A percentile compares a stretch with the other conserved stretches of the same genome.
Evolutionary conservation across 2,888 invertebrate genomes (phyloP).

Genomic region (Drosophila pegasa): DNA sequence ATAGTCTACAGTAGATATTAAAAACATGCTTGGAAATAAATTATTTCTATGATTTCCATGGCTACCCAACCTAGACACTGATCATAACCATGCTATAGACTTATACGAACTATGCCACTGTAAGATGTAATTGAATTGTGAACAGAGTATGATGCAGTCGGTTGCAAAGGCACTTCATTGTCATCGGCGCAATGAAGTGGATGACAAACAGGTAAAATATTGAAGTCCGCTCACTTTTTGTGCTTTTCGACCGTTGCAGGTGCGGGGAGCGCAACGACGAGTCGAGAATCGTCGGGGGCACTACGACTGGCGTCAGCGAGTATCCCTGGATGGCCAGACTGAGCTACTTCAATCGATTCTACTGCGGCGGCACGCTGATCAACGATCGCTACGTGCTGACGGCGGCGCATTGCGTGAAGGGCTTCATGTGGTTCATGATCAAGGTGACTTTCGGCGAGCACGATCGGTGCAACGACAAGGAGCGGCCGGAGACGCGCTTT

Average conservation of each 20-base stretch:
- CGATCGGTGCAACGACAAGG: constrained; percentile 91
- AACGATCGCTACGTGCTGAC: constrained; percentile 95
- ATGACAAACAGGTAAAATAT: constrained; percentile 26
- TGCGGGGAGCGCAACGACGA: constrained; percentile 94
- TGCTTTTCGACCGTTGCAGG: constrained; percentile 72
- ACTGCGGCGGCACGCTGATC: constrained; percentile 95
- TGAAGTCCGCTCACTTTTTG: constrained; percentile 27
- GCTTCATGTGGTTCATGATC: constrained; percentile 97
- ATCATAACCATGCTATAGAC: background rate
- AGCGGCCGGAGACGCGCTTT: constrained; percentile 91
- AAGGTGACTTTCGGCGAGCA: constrained; percentile 95
- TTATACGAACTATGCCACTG: background rate
- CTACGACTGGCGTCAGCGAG: constrained; percentile 90
- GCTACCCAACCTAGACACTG: background rate
- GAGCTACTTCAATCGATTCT: constrained; percentile 94
- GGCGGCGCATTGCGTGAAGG: constrained; percentile 95
- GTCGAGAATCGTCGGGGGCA: constrained; percentile 93
- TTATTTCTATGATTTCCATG: no score
- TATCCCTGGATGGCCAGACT: constrained; percentile 96
- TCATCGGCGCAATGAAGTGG: constrained; percentile 5
- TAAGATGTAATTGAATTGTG: background rate
- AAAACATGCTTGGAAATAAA: no score
- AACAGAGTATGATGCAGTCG: background rate
- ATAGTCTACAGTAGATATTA: no score
- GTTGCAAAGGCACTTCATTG: background rate